phyloP scores from a whole-genome alignment of 2,888 invertebrate species.

The Fragum sueziense region DNA sequence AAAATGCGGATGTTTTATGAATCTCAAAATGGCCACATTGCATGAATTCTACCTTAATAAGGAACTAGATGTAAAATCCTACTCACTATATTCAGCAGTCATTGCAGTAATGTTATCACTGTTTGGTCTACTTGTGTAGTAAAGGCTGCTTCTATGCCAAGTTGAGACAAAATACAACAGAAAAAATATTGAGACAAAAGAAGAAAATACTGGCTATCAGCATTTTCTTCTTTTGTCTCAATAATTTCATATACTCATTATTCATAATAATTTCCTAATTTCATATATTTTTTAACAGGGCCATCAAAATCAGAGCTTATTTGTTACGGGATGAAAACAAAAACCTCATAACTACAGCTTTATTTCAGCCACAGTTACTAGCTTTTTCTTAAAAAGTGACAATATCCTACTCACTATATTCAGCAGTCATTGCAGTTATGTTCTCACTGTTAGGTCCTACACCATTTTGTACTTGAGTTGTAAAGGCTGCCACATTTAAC shows the following conservation, averaged over 20 bases:
- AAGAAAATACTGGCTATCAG: neutral
- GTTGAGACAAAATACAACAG: too few species aligned
- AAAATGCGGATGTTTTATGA: too few species aligned
- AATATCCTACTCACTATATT: constrained; percentile 58
- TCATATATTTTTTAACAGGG: neutral
- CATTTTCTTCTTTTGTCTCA: neutral
- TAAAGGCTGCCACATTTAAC: constrained; percentile 68
- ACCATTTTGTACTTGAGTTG: constrained; percentile 63
- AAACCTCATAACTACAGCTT: neutral
- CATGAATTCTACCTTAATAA: too few species aligned
- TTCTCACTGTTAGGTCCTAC: constrained; percentile 67
- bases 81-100: too few species aligned
- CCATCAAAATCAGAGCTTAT: neutral
- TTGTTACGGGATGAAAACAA: neutral
- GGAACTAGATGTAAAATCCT: too few species aligned
- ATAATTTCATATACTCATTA: neutral
- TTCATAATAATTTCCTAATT: neutral
- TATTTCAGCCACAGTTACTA: too few species aligned
- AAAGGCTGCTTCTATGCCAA: too few species aligned
- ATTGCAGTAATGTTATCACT: too few species aligned
- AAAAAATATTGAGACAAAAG: neutral
- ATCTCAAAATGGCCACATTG: too few species aligned
- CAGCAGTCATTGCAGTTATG: constrained; percentile 59
- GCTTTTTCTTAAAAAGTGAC: neutral
- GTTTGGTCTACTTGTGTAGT: too few species aligned